These are phyloP conservation scores for Bufo bufo DNA, from an alignment of 2,113 vertebrate genomes.

Conservation along the genomic window DNA sequence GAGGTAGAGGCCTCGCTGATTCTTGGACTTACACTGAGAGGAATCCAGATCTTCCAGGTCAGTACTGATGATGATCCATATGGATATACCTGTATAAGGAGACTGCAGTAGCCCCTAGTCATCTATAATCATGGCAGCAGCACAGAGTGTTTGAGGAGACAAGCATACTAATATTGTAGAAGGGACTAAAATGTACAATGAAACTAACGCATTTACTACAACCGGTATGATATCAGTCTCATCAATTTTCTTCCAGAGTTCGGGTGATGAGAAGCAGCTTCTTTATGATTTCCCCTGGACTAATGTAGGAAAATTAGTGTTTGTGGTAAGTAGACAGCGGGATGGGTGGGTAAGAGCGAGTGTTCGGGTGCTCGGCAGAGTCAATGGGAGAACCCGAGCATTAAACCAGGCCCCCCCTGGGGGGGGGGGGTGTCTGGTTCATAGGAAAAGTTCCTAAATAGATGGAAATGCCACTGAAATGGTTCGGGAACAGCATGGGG, in stretches of 20 bases:
- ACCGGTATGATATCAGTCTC: background rate
- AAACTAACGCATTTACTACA: no score
- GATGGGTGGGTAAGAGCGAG: background rate
- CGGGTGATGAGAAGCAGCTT: slow-evolving; percentile 88
- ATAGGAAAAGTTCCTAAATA: no score
- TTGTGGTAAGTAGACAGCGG: slow-evolving; percentile 86
- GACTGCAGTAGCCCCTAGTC: no score
- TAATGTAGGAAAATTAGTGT: slow-evolving; percentile 96
- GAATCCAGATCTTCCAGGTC: slow-evolving; percentile 99
- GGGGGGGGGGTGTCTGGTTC: no score
- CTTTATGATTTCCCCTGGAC: slow-evolving; percentile 98
- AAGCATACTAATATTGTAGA: background rate
- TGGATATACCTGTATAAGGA: no score
- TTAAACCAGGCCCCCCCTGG: no score
- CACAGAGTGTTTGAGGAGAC: background rate
- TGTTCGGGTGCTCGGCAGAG: no score
- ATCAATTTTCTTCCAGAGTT: slow-evolving; percentile 75
- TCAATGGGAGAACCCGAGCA: no score
- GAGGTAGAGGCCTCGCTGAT: slow-evolving; percentile 93
- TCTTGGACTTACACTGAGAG: slow-evolving; percentile 90
- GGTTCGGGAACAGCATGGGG: no score
- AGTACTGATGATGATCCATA: background rate
- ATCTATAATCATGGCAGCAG: no score
- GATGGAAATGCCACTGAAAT: no score
- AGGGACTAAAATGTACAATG: background rate